Evolutionary conservation across 2,888 invertebrate genomes (phyloP).

Genomic region (Lapara coniferarum): DNA sequence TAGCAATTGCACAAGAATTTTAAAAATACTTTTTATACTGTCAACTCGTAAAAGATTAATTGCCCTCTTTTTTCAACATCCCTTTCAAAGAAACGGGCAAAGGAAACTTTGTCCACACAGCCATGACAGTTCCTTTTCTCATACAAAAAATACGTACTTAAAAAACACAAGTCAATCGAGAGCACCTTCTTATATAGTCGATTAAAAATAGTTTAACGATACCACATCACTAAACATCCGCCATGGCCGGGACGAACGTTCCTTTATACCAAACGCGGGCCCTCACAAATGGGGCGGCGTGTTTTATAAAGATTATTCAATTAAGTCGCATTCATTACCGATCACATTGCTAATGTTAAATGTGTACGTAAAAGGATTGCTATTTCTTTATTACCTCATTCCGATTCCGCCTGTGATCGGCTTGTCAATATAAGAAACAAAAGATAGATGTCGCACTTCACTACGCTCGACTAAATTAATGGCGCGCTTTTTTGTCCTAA

Average conservation of each 20-base stretch:
- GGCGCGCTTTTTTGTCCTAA: slow-evolving; percentile 30
- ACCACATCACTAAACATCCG: slow-evolving; percentile 17
- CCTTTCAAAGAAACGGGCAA: slow-evolving; percentile 20
- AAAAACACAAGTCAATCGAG: slow-evolving; percentile 20
- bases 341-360: slow-evolving; percentile 52
- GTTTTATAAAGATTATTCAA: slow-evolving; percentile 55
- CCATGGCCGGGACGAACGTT: slow-evolving; percentile 5
- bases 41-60: slow-evolving; percentile 2
- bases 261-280: slow-evolving; percentile 22
- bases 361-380: slow-evolving; percentile 57
- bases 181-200: slow-evolving; percentile 16
- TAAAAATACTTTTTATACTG: background rate
- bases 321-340: slow-evolving; percentile 57
- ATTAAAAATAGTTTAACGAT: slow-evolving; percentile 23
- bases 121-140: slow-evolving; percentile 13
- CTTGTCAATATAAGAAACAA: slow-evolving; percentile 66
- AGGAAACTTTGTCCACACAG: slow-evolving; percentile 16
- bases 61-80: slow-evolving; percentile 7
- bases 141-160: background rate
- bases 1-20: background rate
- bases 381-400: slow-evolving; percentile 71
- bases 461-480: slow-evolving; percentile 58
- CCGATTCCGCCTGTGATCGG: slow-evolving; percentile 54
- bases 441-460: slow-evolving; percentile 66
- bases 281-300: slow-evolving; percentile 41